Evolutionary conservation across 2,888 invertebrate genomes (phyloP), one percentile per base, ranked within the genome.

Genomic region (Mythimna vitellina): DNA sequence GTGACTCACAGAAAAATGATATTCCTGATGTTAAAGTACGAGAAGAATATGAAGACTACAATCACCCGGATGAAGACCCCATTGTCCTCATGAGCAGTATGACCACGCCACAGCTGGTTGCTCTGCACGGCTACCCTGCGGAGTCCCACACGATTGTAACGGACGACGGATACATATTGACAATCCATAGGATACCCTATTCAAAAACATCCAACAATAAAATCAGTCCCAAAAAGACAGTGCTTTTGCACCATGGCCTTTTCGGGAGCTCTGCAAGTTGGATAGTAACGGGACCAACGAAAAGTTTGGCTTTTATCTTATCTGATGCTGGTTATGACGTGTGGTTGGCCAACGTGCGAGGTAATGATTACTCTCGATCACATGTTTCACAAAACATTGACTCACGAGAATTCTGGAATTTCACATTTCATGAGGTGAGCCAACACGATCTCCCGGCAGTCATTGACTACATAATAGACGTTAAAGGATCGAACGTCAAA

Each of bases 361-460:
- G 99, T 0, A 99, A 98, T 89, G 97, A 97, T 0, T 98, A 98
- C 89, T 97, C 97, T 4, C 96, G 96, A 85, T 97, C 96, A 2
- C 98, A 98, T 87, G 90, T 96, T 9, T 96, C 95, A 7, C 91
- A 96, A 35, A 92, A 95, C 42, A 89, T 96, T 1, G 95, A 96
- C 29, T 96, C 97, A 22, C 92, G 96, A 25, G 94, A 96, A 25
- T 98, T 97, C 93, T 98, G 98, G 98, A 96, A 96, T 82, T 96
- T 96, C 80, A 98, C 98, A 85, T 99, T 98, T 97, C 98, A 99
- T 87, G 99, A 99, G 92, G 98, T 99, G 95, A 99, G 98, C 0
- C 92, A 97, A 49, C 97, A 98, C 88, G 99, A 99, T 93, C 90
- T 99, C 67, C 99, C 99, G 10, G 98, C 99, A 0, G 97, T 97